Percentiles rank a stretch among this genome's conserved stretches.
Evolutionary conservation across 2,888 invertebrate species (phyloP).

Genomic region (Pogonocherus hispidulus): DNA sequence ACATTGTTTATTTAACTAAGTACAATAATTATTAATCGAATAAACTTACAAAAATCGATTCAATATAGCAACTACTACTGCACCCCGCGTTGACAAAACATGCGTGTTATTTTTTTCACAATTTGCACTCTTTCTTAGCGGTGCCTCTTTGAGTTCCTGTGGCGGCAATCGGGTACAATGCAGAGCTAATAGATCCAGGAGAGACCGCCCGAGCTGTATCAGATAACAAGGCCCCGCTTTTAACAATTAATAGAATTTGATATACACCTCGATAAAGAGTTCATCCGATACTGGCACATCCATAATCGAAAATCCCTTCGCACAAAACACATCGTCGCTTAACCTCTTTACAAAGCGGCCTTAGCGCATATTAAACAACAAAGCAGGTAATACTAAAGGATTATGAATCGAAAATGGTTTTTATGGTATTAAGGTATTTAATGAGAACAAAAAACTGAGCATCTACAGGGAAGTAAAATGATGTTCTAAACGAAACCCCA

Average conservation of each 20-base stretch:
- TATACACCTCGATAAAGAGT: constrained; percentile 58
- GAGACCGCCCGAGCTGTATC: constrained; percentile 51
- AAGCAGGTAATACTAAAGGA: constrained; percentile 31
- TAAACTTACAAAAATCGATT: too few relatives aligned
- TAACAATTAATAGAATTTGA: constrained; percentile 56
- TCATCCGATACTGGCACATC: constrained; percentile 49
- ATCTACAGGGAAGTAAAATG: too few relatives aligned
- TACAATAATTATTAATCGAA: too few relatives aligned
- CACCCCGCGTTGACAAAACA: neutral
- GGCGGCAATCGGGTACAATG: constrained; percentile 38
- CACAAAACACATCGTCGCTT: constrained; percentile 46
- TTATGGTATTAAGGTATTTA: neutral
- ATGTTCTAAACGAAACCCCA: too few relatives aligned
- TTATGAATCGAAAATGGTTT: neutral
- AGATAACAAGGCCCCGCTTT: constrained; percentile 53
- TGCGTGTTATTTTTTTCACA: neutral
- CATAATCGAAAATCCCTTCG: constrained; percentile 46
- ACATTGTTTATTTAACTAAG: too few relatives aligned
- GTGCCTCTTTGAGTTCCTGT: constrained; percentile 19
- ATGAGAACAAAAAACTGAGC: too few relatives aligned
- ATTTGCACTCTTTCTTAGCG: constrained; percentile 12
- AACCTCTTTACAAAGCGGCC: constrained; percentile 51
- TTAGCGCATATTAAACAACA: constrained; percentile 35
- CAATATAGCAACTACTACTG: neutral
- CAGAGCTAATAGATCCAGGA: constrained; percentile 47